Base-by-base conservation (phyloP, 2,797 vertebrate species). In the Steatocranus sp. region DNA sequence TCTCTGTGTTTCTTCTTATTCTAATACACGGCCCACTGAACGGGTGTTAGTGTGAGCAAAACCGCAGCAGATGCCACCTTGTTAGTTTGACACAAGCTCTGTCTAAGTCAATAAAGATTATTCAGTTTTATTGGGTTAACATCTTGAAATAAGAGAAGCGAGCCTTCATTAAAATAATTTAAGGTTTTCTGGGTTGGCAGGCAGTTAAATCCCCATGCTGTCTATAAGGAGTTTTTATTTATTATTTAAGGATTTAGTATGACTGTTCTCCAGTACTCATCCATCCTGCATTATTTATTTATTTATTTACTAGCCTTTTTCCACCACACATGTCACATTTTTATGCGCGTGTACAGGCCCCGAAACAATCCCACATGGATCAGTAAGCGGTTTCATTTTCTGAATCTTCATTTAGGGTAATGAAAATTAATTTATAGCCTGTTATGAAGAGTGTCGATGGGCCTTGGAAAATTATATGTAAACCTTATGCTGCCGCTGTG, bases 251-350 rank as follows among this genome's bases (percentile, higher is more conserved):
- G 66, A 70, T 70, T 46, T 2, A 27, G 1, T 70, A 11, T 46
- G 15, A 46, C 25, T 12, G 17, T n/a, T 73, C 0, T 48, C 3
- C 66, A 73, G 6, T 38, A n/a, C 41, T 46, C 14, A 11, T 30
- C 25, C 25, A 48, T 5, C 38, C 66, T 46, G 63, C 2, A 1
- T 41, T 63, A 1, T 41, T 63, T 63, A 11, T 5, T n/a, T 18
- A 1, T 50, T 5, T 7, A 3, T 18, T 1, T 11, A 27, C 11
- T 17, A 30, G 1, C 11, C 0, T 18, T 48, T 1, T 48, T 73
- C 43, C 0, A 48, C 15, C 25, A 25, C 1, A 73, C 23, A 0
- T 18, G 25, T 73, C 66, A 46, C 66, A 73, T 73, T 48, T 18
- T 48, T 73, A 73, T 73, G 25, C 41, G 5, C 10, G 30, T 12